A percentile compares a stretch with the other conserved stretches of the same genome.
Evolutionary conservation across 1,140 invertebrate species (phyloP).

Genomic region (Potamilus streckersoni): DNA sequence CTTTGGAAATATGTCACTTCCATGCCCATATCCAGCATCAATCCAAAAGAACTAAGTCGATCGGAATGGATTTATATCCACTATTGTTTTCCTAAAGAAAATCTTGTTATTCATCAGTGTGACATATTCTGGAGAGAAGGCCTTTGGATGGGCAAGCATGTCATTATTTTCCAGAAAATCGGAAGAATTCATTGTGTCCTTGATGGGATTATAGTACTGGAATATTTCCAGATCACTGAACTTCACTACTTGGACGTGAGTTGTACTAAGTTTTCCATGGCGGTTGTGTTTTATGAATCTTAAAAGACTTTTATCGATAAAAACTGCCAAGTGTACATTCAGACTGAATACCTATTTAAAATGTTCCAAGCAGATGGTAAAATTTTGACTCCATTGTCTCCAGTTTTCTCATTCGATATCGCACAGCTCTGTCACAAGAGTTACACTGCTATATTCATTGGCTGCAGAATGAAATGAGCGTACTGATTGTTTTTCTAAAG

Average conservation of each 20-base stretch:
- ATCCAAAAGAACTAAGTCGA: constrained; percentile 32
- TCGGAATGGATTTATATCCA: constrained; percentile 21
- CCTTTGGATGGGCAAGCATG: constrained; percentile 26
- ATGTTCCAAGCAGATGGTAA: constrained; percentile 17
- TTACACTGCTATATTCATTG: neutral
- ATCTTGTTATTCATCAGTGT: constrained; percentile 31
- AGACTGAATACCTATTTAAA: constrained; percentile 15
- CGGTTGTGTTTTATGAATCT: neutral
- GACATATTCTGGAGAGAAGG: constrained; percentile 27
- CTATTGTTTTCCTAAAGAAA: constrained; percentile 8
- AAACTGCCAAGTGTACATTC: constrained; percentile 19
- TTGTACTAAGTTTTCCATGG: no score
- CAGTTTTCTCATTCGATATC: constrained; percentile 24
- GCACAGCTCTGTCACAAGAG: constrained; percentile 32
- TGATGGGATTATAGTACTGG: constrained; percentile 7
- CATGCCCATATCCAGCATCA: constrained; percentile 33
- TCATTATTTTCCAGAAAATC: constrained; percentile 17
- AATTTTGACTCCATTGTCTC: constrained; percentile 14
- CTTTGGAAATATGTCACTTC: constrained; percentile 10
- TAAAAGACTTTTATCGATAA: constrained; percentile 9
- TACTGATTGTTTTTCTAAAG: no score
- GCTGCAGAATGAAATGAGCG: no score
- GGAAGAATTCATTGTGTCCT: constrained; percentile 16
- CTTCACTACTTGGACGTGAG: no score
- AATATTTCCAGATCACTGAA: no score